These are phyloP conservation scores for Alouatta palliata DNA, from an alignment of 2,113 vertebrate genomes.

Conservation along the genomic window DNA sequence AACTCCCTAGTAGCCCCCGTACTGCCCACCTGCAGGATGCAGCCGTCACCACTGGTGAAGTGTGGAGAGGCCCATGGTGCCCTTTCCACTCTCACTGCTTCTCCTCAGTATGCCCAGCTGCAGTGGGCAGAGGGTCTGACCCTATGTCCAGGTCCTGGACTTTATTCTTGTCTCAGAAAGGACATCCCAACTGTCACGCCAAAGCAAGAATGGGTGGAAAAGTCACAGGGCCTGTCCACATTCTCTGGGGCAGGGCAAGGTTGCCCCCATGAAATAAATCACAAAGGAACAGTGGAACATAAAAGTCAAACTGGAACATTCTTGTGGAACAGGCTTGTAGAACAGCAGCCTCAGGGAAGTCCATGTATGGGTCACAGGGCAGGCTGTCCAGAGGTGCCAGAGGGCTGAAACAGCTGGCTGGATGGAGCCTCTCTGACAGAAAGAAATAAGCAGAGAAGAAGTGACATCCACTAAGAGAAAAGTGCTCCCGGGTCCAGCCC, in stretches of 20 bases:
- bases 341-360: neutral
- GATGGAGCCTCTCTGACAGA: neutral
- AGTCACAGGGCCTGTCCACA: too few species aligned
- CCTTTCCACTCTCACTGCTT: neutral
- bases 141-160: neutral
- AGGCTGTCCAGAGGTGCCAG: fast-evolving
- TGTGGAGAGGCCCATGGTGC: fast-evolving
- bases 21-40: too few species aligned
- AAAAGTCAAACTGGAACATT: neutral
- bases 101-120: fast-evolving
- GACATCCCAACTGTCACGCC: neutral
- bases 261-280: neutral
- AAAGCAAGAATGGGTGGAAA: fast-evolving
- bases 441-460: neutral
- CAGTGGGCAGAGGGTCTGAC: neutral
- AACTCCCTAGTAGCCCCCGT: neutral
- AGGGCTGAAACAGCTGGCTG: neutral
- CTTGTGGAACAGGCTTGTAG: neutral
- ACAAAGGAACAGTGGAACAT: neutral
- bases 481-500: too few species aligned
- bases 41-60: neutral
- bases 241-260: too few species aligned
- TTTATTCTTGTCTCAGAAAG: neutral
- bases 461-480: neutral
- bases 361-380: fast-evolving